These are phyloP conservation scores for Campoplex nolae DNA, from an alignment of 2,888 invertebrate genomes.

Conservation along the genomic window DNA sequence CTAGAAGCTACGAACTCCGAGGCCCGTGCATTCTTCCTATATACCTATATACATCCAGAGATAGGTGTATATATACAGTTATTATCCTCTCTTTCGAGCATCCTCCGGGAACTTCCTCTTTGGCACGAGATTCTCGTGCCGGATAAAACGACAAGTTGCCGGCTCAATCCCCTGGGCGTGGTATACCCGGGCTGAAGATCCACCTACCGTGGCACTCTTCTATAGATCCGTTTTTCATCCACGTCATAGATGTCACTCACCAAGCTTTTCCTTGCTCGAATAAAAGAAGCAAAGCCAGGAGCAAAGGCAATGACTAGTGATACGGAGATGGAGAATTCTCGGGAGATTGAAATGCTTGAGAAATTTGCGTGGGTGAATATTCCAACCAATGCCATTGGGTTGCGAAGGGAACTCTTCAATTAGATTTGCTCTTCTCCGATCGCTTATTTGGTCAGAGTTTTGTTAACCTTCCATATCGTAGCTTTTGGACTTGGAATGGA, in stretches of 20 bases:
- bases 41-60: slow-evolving; percentile 4
- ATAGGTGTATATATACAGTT: slow-evolving; percentile 36
- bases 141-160: slow-evolving; percentile 59
- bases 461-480: not conserved
- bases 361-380: not conserved
- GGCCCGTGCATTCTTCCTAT: slow-evolving; percentile 25
- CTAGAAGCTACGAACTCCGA: slow-evolving; percentile 75
- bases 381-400: not conserved
- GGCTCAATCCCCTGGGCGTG: slow-evolving; percentile 71
- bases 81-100: slow-evolving; percentile 67
- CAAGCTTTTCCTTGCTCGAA: not conserved
- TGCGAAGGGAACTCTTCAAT: too few species aligned
- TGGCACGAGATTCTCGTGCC: slow-evolving; percentile 59
- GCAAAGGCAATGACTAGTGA: not conserved
- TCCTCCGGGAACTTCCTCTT: slow-evolving; percentile 68
- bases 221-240: slow-evolving; percentile 67
- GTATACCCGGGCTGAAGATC: slow-evolving; percentile 61
- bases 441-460: not conserved
- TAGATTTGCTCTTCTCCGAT: not conserved
- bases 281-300: not conserved
- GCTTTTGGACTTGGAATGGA: too few species aligned
- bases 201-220: slow-evolving; percentile 57
- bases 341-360: not conserved
- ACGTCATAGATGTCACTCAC: slow-evolving; percentile 48
- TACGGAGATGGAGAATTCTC: slow-evolving; percentile 13